A percentile compares a stretch with the other conserved stretches of the same genome.
phyloP scores from a whole-genome alignment of 2,888 invertebrate genomes.

The Amiota minor region DNA sequence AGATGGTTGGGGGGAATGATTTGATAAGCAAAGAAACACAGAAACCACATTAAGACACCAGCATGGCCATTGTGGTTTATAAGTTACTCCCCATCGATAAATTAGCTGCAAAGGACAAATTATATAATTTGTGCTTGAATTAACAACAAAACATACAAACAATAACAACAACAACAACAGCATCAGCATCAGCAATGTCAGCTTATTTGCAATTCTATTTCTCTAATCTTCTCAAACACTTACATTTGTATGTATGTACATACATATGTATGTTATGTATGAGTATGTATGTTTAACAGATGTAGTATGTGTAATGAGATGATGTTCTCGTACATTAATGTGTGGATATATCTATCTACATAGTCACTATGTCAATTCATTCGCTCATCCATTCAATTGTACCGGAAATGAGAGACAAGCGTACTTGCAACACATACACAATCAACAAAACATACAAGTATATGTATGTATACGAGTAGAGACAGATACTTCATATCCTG shows the following conservation, averaged over 20 bases:
- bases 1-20: neutral
- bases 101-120: constrained; percentile 38
- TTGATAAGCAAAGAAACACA: neutral
- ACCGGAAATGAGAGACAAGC: constrained; percentile 20
- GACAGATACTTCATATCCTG: neutral
- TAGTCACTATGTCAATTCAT: too few relatives aligned
- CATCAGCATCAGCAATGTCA: neutral
- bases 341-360: too few relatives aligned
- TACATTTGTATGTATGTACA: neutral
- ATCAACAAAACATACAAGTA: neutral
- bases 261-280: too few relatives aligned
- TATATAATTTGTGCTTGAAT: constrained; percentile 53
- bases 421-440: constrained; percentile 4
- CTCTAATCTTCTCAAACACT: neutral
- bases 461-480: neutral
- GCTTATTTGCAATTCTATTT: constrained; percentile 10
- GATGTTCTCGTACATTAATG: too few relatives aligned
- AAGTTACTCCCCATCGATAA: neutral
- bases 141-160: constrained; percentile 31
- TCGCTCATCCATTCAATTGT: constrained; percentile 3
- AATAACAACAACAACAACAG: constrained; percentile 6
- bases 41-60: neutral
- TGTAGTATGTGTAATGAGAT: too few relatives aligned
- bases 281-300: too few relatives aligned
- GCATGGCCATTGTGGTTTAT: too few relatives aligned